A percentile compares a stretch with the other conserved stretches of the same genome.
Evolutionary conservation across 2,888 invertebrate genomes (phyloP).

Genomic region (Machimus rusticus): DNA sequence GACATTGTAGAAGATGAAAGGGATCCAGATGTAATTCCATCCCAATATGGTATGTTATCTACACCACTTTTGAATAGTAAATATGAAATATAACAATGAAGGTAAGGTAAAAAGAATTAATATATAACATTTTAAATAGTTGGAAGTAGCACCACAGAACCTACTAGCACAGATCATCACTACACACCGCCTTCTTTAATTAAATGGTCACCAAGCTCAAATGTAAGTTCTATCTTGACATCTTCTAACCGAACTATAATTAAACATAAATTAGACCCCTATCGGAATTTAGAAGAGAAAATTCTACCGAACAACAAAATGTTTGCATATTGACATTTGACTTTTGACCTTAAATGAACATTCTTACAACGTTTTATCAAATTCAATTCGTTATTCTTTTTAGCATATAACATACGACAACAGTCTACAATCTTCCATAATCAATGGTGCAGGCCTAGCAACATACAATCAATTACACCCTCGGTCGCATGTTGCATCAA

Average conservation of each 20-base stretch:
- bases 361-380: no score
- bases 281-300: no score
- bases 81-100: background rate
- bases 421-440: conserved; percentile 44
- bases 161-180: conserved; percentile 55
- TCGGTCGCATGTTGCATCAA: conserved; percentile 53
- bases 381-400: background rate
- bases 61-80: background rate
- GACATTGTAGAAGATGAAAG: conserved; percentile 62
- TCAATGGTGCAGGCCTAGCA: conserved; percentile 51
- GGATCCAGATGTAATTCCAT: conserved; percentile 79
- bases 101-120: background rate
- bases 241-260: background rate
- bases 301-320: no score
- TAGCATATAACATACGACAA: conserved; percentile 45
- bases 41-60: conserved; percentile 70
- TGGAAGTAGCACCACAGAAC: conserved; percentile 46
- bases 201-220: conserved; percentile 62
- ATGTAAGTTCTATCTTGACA: conserved; percentile 56
- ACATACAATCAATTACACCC: conserved; percentile 61
- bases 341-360: no score
- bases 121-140: background rate
- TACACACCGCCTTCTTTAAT: conserved; percentile 57
- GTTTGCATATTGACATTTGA: no score
- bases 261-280: no score